Evolutionary conservation across 2,113 vertebrate species (phyloP), one percentile per base, ranked within the genome.

Genomic region (Lipotes vexillifer): DNA sequence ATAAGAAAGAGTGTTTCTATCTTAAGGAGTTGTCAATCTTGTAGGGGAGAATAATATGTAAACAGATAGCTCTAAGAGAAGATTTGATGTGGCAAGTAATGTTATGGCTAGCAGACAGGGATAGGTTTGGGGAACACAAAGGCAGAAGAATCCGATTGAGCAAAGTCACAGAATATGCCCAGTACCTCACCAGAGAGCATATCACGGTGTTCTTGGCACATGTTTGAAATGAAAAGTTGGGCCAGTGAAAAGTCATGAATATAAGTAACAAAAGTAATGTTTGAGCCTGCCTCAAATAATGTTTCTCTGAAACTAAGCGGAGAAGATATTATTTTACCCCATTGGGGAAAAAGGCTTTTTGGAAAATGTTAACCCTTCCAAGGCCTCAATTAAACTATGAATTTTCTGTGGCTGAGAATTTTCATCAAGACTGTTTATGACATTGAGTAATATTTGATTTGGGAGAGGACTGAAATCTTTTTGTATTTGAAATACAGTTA

Each of bases 261-360:
- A 55, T 55, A 83, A 90, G n/a, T 57, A 88, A 87, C 44, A 61
- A 88, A 95, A 88, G 55, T 72, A 68, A 68, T 63, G 33, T 31
- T 61, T 57, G 88, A 89, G n/a, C 57, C 36, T 85, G 49, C 46
- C 66, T 95, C 59, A 75, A 94, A 61, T 89, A 85, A 63, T 85
- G 91, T 94, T 92, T 92, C 65, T 68, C 61, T 96, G 88, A 92
- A 92, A 65, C 44, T 89, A 96, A 93, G 93, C 82, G 68, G 12
- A 80, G 69, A 88, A 83, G 27, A 63, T 88, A 95, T 78, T 87
- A 78, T 93, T 97, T 72, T 91, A 84, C 46, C 11, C 57, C 9
- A 27, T 7, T 27, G 77, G 12, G 14, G 18, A 61, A 65, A 49
- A 81, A 82, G 25, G 18, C n/a, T 94, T 80, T 94, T 63, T 92